Conservation (phyloP, 1,140 invertebrate species). For the Nixonia krombeini region DNA sequence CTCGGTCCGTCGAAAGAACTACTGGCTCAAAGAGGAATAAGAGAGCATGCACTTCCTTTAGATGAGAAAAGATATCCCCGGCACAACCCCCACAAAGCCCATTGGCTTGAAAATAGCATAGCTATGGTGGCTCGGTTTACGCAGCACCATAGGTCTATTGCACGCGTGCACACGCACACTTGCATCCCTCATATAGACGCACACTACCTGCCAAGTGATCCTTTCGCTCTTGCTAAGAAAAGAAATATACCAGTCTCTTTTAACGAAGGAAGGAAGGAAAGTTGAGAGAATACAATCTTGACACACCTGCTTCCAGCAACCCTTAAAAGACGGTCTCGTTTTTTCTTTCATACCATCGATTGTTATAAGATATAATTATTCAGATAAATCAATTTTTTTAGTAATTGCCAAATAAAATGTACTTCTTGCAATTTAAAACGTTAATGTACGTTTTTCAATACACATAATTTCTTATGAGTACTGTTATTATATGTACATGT, state of each 20-base stretch:
- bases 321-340: slow-evolving; percentile 7
- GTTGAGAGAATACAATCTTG: slow-evolving; percentile 1
- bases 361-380: too few species aligned
- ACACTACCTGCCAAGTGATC: not conserved
- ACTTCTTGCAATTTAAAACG: too few species aligned
- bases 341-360: too few species aligned
- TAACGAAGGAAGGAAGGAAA: slow-evolving; percentile 2
- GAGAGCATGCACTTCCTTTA: slow-evolving; percentile 47
- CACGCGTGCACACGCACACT: not conserved
- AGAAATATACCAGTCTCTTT: not conserved
- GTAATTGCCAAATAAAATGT: too few species aligned
- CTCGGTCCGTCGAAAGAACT: slow-evolving; percentile 15
- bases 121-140: slow-evolving; percentile 12
- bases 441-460: too few species aligned
- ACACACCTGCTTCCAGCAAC: slow-evolving; percentile 15
- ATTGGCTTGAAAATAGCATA: slow-evolving; percentile 46
- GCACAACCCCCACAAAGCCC: slow-evolving; percentile 49
- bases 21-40: slow-evolving; percentile 32
- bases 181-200: not conserved
- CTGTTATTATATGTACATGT: too few species aligned
- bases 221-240: not conserved
- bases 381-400: too few species aligned
- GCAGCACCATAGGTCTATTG: not conserved
- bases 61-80: slow-evolving; percentile 27
- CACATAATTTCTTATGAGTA: too few species aligned